A percentile compares a stretch with the other conserved stretches of the same genome.
These are phyloP conservation scores for Varanus komodoensis DNA, from an alignment of 2,113 vertebrate species.

Conservation along the genomic window DNA sequence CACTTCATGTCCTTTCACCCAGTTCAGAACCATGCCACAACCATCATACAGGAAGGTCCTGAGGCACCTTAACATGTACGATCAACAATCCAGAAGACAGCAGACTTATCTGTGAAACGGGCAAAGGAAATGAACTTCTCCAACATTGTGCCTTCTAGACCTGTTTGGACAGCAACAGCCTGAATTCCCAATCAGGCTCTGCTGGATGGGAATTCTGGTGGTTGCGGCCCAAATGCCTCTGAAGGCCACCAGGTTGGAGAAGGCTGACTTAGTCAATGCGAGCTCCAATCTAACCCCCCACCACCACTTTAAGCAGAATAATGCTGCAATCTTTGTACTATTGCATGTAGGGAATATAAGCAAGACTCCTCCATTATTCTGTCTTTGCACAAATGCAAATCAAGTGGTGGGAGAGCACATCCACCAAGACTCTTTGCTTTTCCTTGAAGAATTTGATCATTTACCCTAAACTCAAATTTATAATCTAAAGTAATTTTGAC, in stretches of 20 bases:
- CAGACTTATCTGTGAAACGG: not conserved
- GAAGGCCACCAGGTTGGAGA: too few relatives aligned
- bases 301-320: not conserved
- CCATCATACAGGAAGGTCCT: not conserved
- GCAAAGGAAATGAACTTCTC: not conserved
- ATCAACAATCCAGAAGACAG: not conserved
- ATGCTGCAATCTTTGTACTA: not conserved
- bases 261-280: not conserved
- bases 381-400: not conserved
- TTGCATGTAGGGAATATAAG: not conserved
- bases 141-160: too few relatives aligned
- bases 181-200: too few relatives aligned
- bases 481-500: not conserved
- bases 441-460: not conserved
- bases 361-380: not conserved
- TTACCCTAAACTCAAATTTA: not conserved
- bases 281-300: not conserved
- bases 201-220: too few relatives aligned
- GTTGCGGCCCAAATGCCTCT: too few relatives aligned
- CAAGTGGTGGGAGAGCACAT: not conserved
- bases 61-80: not conserved
- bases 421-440: not conserved
- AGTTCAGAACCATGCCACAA: not conserved
- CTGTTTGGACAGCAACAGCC: too few relatives aligned
- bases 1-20: not conserved